Evolutionary conservation across 2,888 invertebrate species (phyloP).

Genomic region (Terebella lapidaria): DNA sequence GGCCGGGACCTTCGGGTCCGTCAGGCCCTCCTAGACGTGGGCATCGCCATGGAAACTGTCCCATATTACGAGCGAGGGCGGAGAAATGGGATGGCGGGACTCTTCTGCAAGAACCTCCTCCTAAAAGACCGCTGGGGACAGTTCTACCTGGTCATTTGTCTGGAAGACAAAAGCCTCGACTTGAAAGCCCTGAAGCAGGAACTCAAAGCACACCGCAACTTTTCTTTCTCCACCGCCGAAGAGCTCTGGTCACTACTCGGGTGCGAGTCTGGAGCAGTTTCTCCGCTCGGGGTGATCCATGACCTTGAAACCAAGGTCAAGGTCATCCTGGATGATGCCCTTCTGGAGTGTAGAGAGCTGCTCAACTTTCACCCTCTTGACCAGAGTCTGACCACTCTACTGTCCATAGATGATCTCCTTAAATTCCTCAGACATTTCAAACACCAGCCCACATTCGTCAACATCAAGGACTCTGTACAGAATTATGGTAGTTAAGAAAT

Average conservation of each 20-base stretch:
- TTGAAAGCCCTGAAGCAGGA: slow-evolving; percentile 27
- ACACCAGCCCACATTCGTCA: too few relatives aligned
- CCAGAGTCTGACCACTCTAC: too few relatives aligned
- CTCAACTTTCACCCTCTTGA: background rate
- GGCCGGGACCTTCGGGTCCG: background rate
- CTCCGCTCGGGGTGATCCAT: slow-evolving; percentile 25
- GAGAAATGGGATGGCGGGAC: slow-evolving; percentile 15
- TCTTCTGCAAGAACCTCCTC: slow-evolving; percentile 36
- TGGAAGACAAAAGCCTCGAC: slow-evolving; percentile 28
- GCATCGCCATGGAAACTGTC: background rate
- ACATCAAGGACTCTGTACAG: too few relatives aligned
- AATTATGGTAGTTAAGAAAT: too few relatives aligned
- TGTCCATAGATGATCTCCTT: too few relatives aligned
- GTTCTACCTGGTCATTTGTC: slow-evolving; percentile 29
- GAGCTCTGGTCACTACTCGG: slow-evolving; percentile 26
- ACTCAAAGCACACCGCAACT: slow-evolving; percentile 31
- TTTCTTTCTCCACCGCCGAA: slow-evolving; percentile 30
- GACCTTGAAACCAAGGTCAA: background rate
- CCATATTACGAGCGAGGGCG: background rate
- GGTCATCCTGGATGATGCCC: background rate
- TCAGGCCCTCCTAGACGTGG: slow-evolving; percentile 5
- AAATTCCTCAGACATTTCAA: too few relatives aligned
- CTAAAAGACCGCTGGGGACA: slow-evolving; percentile 35
- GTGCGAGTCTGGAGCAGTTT: slow-evolving; percentile 27
- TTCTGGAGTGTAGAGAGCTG: background rate